These are phyloP conservation scores for Crypturellus tataupa DNA, from an alignment of 2,797 vertebrate species.

Conservation along the genomic window DNA sequence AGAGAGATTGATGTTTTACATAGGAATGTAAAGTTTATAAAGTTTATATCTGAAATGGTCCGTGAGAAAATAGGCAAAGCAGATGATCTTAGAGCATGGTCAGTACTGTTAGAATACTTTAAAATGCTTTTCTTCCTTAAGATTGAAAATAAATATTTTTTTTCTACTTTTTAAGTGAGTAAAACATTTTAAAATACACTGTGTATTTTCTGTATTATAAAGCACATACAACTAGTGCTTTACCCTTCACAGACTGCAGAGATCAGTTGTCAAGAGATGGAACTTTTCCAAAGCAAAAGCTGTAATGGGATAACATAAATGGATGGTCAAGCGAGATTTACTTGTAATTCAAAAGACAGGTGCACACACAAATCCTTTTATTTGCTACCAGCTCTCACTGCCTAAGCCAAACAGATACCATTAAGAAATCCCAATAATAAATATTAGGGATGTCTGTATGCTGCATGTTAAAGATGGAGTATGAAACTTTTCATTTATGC, in stretches of 20 bases:
- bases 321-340: not conserved
- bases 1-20: not conserved
- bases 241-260: not conserved
- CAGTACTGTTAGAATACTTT: not conserved
- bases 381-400: not conserved
- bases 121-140: not conserved
- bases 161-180: not conserved
- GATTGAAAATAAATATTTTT: not conserved
- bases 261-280: not conserved
- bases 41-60: not conserved
- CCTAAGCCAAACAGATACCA: not conserved
- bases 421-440: not conserved
- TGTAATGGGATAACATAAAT: not conserved
- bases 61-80: not conserved
- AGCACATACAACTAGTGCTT: not conserved
- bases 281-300: not conserved
- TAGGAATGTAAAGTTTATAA: not conserved
- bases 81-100: not conserved
- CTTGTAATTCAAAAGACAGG: not conserved
- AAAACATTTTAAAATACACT: not conserved
- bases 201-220: not conserved
- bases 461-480: not conserved
- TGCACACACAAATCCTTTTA: not conserved
- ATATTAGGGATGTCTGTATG: not conserved
- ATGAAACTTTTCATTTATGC: not conserved